A percentile compares a stretch with the other conserved stretches of the same genome.
Evolutionary conservation across 2,113 vertebrate species (phyloP).

Genomic region (Crotalus tigris): DNA sequence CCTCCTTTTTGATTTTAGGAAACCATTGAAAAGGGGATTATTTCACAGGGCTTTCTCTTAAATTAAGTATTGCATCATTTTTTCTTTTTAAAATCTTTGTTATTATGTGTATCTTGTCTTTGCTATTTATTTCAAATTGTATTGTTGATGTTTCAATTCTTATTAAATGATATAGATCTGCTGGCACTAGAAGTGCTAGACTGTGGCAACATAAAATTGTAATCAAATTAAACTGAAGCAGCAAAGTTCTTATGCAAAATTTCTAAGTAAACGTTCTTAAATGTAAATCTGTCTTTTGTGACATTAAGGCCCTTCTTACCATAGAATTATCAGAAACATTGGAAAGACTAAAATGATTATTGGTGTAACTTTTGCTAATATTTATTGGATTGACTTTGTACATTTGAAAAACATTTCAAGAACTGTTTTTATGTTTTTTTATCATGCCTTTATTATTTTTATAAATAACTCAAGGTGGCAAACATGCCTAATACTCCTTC

Average conservation of each 20-base stretch:
- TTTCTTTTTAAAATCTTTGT: background rate
- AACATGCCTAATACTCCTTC: background rate
- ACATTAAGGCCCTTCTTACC: background rate
- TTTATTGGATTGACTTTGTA: background rate
- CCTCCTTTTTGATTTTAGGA: background rate
- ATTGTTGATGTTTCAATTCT: background rate
- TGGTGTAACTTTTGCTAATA: background rate
- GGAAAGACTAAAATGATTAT: background rate
- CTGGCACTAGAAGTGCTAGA: background rate
- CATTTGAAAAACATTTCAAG: background rate
- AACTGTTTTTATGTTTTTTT: background rate
- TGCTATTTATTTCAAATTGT: background rate
- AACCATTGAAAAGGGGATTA: background rate
- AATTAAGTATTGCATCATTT: background rate
- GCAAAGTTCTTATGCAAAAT: background rate
- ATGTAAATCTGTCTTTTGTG: background rate
- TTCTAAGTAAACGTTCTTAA: background rate
- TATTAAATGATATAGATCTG: background rate
- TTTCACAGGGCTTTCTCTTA: background rate
- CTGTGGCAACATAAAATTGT: background rate
- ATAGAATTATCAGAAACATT: background rate
- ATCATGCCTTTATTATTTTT: too few relatives aligned
- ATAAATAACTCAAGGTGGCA: too few relatives aligned
- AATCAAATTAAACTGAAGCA: background rate
- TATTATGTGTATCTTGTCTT: background rate